These are phyloP conservation scores for Istiophorus platypterus DNA, from an alignment of 2,113 vertebrate genomes.

Conservation along the genomic window DNA sequence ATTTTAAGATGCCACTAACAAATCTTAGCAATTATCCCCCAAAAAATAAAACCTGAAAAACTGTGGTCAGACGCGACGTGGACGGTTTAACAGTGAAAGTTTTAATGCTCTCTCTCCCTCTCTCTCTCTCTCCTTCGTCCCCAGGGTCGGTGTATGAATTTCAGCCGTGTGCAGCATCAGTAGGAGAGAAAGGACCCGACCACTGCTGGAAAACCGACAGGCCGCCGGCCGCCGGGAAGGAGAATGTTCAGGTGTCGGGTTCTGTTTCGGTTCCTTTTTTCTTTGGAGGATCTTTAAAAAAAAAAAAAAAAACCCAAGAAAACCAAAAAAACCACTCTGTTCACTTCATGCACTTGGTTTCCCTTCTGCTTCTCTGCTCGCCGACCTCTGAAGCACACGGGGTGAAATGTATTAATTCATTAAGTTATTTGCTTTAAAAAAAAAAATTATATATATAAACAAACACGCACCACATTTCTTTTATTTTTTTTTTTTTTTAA, in stretches of 20 bases:
- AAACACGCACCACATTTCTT: background rate
- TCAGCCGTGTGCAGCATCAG: conserved; percentile 88
- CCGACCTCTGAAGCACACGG: background rate
- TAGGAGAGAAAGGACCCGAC: conserved; percentile 67
- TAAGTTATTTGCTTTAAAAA: conserved; percentile 58
- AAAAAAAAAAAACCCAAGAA: too few relatives aligned
- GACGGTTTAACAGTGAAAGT: background rate
- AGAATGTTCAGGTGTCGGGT: conserved; percentile 42
- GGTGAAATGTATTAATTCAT: conserved; percentile 3
- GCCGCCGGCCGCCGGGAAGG: conserved; percentile 36
- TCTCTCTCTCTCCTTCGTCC: conserved; percentile 33
- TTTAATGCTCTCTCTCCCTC: background rate
- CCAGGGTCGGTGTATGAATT: conserved; percentile 96
- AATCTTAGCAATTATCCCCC: too few relatives aligned
- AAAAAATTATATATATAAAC: too few relatives aligned
- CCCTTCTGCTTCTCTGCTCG: background rate
- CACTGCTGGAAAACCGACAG: background rate
- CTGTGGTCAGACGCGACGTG: too few relatives aligned
- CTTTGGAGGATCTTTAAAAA: too few relatives aligned
- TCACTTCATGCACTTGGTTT: conserved; percentile 38
- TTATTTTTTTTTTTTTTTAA: conserved; percentile 14
- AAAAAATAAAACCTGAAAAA: too few relatives aligned
- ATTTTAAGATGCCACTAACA: too few relatives aligned
- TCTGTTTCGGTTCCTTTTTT: conserved; percentile 3
- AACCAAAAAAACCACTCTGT: conserved; percentile 64